A percentile compares a stretch with the other conserved stretches of the same genome.
Conservation (phyloP, 2,888 invertebrate genomes). For the Brassicogethes aeneus region DNA sequence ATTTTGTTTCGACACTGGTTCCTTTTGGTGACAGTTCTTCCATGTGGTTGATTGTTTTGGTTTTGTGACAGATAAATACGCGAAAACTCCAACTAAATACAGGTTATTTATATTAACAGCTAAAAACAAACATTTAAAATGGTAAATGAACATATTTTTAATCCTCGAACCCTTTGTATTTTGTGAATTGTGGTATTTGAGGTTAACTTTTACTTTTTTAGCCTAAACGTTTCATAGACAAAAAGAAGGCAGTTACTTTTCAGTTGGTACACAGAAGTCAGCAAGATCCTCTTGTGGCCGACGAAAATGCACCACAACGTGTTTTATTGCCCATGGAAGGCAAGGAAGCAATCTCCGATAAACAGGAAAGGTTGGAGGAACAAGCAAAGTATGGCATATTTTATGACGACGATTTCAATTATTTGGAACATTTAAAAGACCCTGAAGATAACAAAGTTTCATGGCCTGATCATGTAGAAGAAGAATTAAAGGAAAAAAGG, state of each 20-base stretch:
- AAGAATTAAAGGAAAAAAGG: slow-evolving; percentile 14
- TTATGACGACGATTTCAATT: slow-evolving; percentile 93
- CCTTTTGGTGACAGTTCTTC: too few relatives aligned
- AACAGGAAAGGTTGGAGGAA: slow-evolving; percentile 46
- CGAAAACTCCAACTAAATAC: too few relatives aligned
- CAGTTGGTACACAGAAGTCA: slow-evolving; percentile 90
- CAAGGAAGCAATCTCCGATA: slow-evolving; percentile 28
- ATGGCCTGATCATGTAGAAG: slow-evolving; percentile 34
- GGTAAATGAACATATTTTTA: too few relatives aligned
- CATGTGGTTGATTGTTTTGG: too few relatives aligned
- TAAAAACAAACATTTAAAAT: too few relatives aligned
- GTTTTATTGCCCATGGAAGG: slow-evolving; percentile 61
- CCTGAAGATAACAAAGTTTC: slow-evolving; percentile 47
- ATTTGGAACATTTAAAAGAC: slow-evolving; percentile 81
- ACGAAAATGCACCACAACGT: slow-evolving; percentile 81
- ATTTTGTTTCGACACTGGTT: too few relatives aligned
- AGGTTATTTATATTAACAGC: too few relatives aligned
- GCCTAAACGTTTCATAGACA: slow-evolving; percentile 74
- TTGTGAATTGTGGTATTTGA: neutral
- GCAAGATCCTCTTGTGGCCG: slow-evolving; percentile 81
- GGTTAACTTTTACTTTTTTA: slow-evolving; percentile 11
- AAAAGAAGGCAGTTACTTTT: slow-evolving; percentile 85
- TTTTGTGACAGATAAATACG: too few relatives aligned
- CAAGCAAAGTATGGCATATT: slow-evolving; percentile 83
- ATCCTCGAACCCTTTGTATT: too few relatives aligned